A percentile compares a stretch with the other conserved stretches of the same genome.
phyloP scores from a whole-genome alignment of 2,113 vertebrate species.

The Naja naja region DNA sequence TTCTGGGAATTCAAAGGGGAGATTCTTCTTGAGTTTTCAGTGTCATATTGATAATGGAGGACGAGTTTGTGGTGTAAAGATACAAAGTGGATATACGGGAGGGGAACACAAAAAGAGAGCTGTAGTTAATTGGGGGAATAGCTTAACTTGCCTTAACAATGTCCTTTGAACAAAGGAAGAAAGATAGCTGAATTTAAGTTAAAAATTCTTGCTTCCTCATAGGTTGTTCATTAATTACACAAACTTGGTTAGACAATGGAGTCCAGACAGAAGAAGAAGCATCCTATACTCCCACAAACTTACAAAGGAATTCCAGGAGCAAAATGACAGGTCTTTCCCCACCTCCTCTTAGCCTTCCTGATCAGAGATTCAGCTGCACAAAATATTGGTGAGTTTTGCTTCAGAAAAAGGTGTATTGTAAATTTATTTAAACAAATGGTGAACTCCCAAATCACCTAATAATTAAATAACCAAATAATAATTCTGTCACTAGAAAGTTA shows the following conservation, averaged over 20 bases:
- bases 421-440: not conserved
- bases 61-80: not conserved
- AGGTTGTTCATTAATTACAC: not conserved
- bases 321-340: not conserved
- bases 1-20: not conserved
- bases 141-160: not conserved
- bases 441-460: not conserved
- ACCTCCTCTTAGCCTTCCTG: not conserved
- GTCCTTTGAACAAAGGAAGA: not conserved
- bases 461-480: not conserved
- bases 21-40: not conserved
- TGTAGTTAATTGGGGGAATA: not conserved
- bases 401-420: not conserved
- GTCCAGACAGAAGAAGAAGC: not conserved
- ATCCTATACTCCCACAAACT: not conserved
- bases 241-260: not conserved
- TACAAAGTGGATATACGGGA: not conserved
- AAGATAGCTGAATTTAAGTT: not conserved
- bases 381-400: not conserved
- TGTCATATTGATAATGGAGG: too few relatives aligned
- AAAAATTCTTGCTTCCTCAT: not conserved
- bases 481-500: not conserved
- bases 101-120: not conserved
- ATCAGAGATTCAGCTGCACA: not conserved
- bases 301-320: not conserved